Evolutionary conservation across 2,797 vertebrate genomes (phyloP).

Genomic region (Acipenser transmontanus): DNA sequence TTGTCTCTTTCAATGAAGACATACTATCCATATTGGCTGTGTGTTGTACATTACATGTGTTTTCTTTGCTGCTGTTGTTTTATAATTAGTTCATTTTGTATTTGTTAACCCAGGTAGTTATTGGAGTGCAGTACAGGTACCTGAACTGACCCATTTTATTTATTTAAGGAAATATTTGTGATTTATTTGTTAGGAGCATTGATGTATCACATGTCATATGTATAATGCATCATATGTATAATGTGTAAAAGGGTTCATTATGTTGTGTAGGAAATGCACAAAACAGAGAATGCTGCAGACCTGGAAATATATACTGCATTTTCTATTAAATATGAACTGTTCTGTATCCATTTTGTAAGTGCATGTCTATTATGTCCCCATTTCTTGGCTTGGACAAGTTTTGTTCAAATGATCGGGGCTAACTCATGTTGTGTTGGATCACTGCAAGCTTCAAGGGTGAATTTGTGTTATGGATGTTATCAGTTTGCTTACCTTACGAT

Average conservation of each 20-base stretch:
- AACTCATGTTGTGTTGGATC: neutral
- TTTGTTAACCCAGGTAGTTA: too few species aligned
- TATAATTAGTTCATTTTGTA: neutral
- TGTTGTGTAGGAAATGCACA: constrained; percentile 41
- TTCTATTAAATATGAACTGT: constrained; percentile 65
- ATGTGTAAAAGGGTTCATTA: constrained; percentile 29
- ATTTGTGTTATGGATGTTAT: too few species aligned
- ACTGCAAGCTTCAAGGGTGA: neutral
- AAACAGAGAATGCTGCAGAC: constrained; percentile 46
- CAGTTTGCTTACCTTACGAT: too few species aligned
- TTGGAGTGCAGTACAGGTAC: neutral
- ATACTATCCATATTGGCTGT: too few species aligned
- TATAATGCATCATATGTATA: neutral
- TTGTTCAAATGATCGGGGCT: neutral
- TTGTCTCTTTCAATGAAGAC: too few species aligned
- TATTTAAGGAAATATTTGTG: neutral
- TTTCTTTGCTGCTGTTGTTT: neutral
- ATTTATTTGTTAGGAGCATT: constrained; percentile 16
- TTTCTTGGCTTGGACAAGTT: neutral
- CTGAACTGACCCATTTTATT: neutral
- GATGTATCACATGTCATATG: neutral
- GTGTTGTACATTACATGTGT: neutral
- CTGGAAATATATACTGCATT: constrained; percentile 51
- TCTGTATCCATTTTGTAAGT: constrained; percentile 46
- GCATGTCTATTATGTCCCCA: constrained; percentile 19